Base-by-base conservation (phyloP, 2,797 vertebrate genomes). In the Schizopygopsis pylzovi region DNA sequence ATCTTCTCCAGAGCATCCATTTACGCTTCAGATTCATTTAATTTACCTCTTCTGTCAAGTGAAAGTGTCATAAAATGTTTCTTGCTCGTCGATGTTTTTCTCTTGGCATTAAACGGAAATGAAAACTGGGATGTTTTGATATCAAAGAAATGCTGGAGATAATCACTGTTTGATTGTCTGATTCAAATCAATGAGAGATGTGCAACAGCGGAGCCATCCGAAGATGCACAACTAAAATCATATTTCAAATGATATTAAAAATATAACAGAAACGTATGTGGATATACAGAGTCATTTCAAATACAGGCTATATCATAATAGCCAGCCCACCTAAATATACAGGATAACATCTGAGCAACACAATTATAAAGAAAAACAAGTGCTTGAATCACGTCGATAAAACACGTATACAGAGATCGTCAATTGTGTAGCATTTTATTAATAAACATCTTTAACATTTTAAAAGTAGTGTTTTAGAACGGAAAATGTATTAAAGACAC, bases 141-240 rank as follows among this genome's bases (percentile, higher is more conserved):
- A 85, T 90, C 72, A 91, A 88, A 86, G 39, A 15, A 67, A 65
- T 65, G 63, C 41, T 59, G 45, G 72, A 82, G 83, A 89, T 52
- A 78, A 90, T 79, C 79, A 68, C 87, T 87, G 91, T 92, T 90
- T 82, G 81, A 83, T 90, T 90, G 76, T 90, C 87, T 91, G 91
- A 93, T 89, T 90, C 90, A 89, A 84, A 90, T 79, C 88, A 84
- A 67, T 12, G 85, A 43, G 81, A 84, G 71, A 79, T 80, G 79
- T 82, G 65, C 47, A 92, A 91, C 90, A 81, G 92, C 90, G 86
- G 87, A 91, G 91, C 87, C 85, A 89, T 91, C 90, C 79, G 82
- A 43, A 79, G 83, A 81, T 71, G 84, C 83, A 86, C 9, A 83
- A 20, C 41, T 37, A 8, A 63, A 82, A 81, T 70, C 52, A 81